Evolutionary conservation across 2,888 invertebrate genomes (phyloP).

Genomic region (Lymantria dispar): DNA sequence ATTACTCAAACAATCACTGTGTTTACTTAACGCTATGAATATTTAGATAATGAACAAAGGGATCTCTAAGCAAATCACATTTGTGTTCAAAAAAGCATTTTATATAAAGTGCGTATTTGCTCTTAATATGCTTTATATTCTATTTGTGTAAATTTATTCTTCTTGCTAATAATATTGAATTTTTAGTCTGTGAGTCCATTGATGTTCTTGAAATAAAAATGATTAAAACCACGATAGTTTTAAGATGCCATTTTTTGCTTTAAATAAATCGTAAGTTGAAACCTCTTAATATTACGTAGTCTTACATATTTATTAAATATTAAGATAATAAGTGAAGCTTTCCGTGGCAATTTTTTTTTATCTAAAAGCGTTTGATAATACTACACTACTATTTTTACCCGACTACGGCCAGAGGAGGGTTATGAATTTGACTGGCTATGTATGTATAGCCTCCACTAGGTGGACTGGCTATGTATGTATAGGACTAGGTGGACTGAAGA

Average conservation of each 20-base stretch:
- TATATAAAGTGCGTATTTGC: conserved; percentile 23
- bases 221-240: too few species aligned
- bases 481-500: too few species aligned
- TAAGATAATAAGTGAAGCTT: conserved; percentile 35
- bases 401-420: too few species aligned
- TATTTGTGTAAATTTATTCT: too few species aligned
- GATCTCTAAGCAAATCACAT: conserved; percentile 22
- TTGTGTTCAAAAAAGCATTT: conserved; percentile 30
- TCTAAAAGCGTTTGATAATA: conserved; percentile 29
- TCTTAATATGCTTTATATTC: too few species aligned
- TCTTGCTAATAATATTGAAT: too few species aligned
- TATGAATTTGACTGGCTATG: too few species aligned
- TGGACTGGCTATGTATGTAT: too few species aligned
- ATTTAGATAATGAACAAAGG: conserved; percentile 35
- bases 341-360: conserved; percentile 20
- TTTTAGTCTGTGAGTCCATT: too few species aligned
- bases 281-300: conserved; percentile 29
- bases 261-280: conserved; percentile 25
- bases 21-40: conserved; percentile 25
- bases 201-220: too few species aligned
- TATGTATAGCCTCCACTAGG: too few species aligned
- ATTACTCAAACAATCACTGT: neutral
- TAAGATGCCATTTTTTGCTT: neutral
- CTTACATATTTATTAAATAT: conserved; percentile 32
- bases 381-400: too few species aligned